Percentiles rank a stretch among this genome's conserved stretches.
These are phyloP conservation scores for Amblyopsis hoosieri DNA, from an alignment of 2,797 vertebrate species.

Conservation along the genomic window DNA sequence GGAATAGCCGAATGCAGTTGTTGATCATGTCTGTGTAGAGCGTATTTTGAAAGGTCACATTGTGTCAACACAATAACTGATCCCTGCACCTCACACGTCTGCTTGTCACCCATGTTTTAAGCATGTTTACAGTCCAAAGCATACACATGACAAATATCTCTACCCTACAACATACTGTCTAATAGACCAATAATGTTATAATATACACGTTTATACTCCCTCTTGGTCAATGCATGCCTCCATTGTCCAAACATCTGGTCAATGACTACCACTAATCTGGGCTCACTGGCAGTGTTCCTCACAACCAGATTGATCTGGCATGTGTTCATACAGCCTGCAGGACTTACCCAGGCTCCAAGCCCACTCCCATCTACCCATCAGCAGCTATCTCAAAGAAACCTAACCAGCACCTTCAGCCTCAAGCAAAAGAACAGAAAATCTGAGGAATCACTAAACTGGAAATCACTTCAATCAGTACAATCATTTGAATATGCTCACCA, in stretches of 20 bases:
- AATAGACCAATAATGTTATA: too few species aligned
- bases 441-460: constrained; percentile 45
- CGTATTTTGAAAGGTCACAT: too few species aligned
- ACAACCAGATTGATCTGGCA: constrained; percentile 28
- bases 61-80: too few species aligned
- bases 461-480: constrained; percentile 66
- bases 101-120: constrained; percentile 11
- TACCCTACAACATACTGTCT: too few species aligned
- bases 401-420: constrained; percentile 42
- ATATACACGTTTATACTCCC: constrained; percentile 8
- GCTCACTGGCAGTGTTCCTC: constrained; percentile 28
- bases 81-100: too few species aligned
- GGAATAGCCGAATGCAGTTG: too few species aligned
- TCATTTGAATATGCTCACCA: constrained; percentile 48
- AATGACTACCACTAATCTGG: constrained; percentile 59
- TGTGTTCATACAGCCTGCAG: constrained; percentile 28
- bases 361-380: constrained; percentile 48
- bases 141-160: not conserved
- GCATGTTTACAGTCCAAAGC: constrained; percentile 16
- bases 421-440: constrained; percentile 51
- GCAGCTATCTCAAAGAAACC: constrained; percentile 37
- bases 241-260: constrained; percentile 66
- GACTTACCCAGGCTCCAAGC: constrained; percentile 33
- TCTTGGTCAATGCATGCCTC: constrained; percentile 71
- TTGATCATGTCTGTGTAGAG: too few species aligned